These are phyloP conservation scores for Euthynnus affinis DNA, from an alignment of 2,797 vertebrate genomes.

Conservation along the genomic window DNA sequence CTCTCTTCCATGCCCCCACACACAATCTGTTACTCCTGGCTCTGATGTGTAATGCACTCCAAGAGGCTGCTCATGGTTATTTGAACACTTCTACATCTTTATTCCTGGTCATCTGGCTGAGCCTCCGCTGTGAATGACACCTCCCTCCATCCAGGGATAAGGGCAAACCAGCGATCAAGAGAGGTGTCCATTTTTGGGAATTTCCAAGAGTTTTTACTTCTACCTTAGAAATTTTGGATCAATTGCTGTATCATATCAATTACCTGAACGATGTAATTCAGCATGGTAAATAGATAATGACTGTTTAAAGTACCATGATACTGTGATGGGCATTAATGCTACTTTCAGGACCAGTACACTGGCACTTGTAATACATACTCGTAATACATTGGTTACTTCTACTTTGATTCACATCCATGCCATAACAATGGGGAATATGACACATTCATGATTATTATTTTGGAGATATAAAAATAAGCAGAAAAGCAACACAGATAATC, in stretches of 20 bases:
- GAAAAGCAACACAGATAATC: not conserved
- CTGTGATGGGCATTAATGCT: not conserved
- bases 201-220: not conserved
- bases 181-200: not conserved
- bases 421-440: no score
- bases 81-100: slow-evolving; percentile 31
- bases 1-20: not conserved
- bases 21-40: slow-evolving; percentile 12
- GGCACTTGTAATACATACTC: no score
- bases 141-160: not conserved
- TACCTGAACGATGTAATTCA: not conserved
- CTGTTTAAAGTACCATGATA: not conserved
- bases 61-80: slow-evolving; percentile 47
- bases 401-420: not conserved
- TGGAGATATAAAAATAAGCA: not conserved
- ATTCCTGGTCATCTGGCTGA: slow-evolving; percentile 26
- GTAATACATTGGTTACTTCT: not conserved
- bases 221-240: not conserved
- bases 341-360: not conserved
- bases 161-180: not conserved
- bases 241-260: not conserved
- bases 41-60: slow-evolving; percentile 39
- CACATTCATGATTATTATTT: no score
- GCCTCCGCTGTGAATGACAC: slow-evolving; percentile 18
- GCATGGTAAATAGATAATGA: no score